Evolutionary conservation across 35 echinoderm and acorn worm species (phyloP).

Genomic region (Nesometra sesokonis): DNA sequence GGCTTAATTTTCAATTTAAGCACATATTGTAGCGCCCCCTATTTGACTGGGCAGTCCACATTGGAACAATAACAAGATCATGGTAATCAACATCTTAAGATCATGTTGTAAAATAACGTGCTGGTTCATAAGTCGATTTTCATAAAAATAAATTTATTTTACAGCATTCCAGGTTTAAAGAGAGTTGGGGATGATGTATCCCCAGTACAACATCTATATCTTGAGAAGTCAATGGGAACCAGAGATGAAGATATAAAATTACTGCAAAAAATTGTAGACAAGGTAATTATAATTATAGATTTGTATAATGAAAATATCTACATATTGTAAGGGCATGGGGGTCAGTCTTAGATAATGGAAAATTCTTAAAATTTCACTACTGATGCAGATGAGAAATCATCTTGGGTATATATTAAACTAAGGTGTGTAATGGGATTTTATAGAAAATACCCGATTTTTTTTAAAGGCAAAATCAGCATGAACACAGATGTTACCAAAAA

Average conservation of each 20-base stretch:
- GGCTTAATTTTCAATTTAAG: too few species aligned
- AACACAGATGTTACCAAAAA: too few species aligned
- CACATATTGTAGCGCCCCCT: too few species aligned
- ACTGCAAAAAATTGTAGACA: slow-evolving; percentile 54
- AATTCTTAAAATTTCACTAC: too few species aligned
- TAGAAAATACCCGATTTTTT: too few species aligned
- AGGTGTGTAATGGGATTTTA: too few species aligned
- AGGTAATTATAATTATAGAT: slow-evolving; percentile 32
- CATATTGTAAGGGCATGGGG: background rate
- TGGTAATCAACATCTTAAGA: background rate
- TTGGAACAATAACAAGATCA: too few species aligned
- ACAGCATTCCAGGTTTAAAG: slow-evolving; percentile 34
- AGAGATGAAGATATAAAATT: slow-evolving; percentile 28
- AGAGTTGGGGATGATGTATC: slow-evolving; percentile 45
- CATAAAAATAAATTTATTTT: background rate
- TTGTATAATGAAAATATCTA: background rate
- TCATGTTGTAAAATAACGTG: background rate
- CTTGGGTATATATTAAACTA: too few species aligned
- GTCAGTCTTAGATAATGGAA: background rate
- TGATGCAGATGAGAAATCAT: too few species aligned
- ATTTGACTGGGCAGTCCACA: too few species aligned
- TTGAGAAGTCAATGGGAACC: slow-evolving; percentile 28
- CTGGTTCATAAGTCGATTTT: background rate
- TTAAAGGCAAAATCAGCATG: too few species aligned
- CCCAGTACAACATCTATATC: slow-evolving; percentile 61